Percentiles rank a stretch among this genome's conserved stretches.
Evolutionary conservation across 2,797 vertebrate genomes (phyloP).

Genomic region (Lagothrix lagotricha): DNA sequence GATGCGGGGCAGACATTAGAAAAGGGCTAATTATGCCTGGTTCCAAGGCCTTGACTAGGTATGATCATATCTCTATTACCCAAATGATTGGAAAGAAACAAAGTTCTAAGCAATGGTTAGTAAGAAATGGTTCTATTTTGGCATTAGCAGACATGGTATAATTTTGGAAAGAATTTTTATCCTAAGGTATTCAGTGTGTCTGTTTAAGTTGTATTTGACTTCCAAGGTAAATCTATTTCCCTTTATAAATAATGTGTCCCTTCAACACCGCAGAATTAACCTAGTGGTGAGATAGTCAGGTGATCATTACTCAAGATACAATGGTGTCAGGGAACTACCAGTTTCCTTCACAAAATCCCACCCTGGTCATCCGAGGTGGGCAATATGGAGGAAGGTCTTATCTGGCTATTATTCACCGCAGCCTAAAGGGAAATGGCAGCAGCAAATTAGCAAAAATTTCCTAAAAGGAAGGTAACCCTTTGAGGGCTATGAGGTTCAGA

Average conservation of each 20-base stretch:
- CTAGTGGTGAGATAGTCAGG: background rate
- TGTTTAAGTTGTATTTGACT: background rate
- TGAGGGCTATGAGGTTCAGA: background rate
- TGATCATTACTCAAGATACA: background rate
- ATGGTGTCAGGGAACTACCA: background rate
- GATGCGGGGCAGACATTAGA: background rate
- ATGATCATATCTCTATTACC: background rate
- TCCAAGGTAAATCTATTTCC: slow-evolving; percentile 22
- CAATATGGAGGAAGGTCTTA: background rate
- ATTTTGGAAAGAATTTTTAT: background rate
- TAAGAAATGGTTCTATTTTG: slow-evolving; percentile 4
- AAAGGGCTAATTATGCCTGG: background rate
- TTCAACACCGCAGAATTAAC: background rate
- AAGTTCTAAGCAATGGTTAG: background rate
- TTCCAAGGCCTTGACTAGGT: background rate
- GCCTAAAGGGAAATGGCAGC: background rate
- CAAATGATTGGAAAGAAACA: background rate
- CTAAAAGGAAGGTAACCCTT: background rate
- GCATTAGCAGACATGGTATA: background rate
- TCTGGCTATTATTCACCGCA: background rate
- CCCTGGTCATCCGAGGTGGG: background rate
- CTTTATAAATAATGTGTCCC: background rate
- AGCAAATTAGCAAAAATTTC: background rate
- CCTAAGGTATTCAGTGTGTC: background rate
- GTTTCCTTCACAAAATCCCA: background rate